Evolutionary conservation across 2,113 vertebrate species (phyloP).

Genomic region (Abramis brama): DNA sequence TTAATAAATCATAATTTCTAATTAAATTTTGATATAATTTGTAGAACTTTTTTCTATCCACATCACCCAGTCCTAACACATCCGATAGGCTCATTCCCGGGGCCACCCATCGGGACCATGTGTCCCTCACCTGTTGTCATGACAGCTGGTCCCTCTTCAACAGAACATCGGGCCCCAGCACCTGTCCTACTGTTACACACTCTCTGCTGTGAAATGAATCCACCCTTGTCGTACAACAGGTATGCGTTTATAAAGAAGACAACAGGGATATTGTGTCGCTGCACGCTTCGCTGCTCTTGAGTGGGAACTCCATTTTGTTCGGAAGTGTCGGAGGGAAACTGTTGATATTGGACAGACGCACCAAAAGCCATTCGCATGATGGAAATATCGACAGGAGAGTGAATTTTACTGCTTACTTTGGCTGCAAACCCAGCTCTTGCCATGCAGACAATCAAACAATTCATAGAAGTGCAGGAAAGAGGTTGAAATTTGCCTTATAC

Average conservation of each 20-base stretch:
- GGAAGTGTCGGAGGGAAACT: neutral
- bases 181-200: slow-evolving; percentile 19
- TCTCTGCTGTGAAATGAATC: slow-evolving; percentile 12
- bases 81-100: neutral
- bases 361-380: neutral
- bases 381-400: slow-evolving; percentile 1
- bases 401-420: neutral
- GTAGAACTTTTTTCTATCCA: neutral
- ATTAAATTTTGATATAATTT: neutral
- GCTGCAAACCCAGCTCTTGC: neutral
- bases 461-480: neutral
- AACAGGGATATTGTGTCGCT: neutral
- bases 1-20: too few relatives aligned
- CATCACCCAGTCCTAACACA: neutral
- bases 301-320: slow-evolving; percentile 1
- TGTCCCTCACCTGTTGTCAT: slow-evolving; percentile 54
- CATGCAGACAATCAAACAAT: neutral
- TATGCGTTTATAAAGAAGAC: neutral
- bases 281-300: neutral
- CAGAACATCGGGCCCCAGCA: neutral
- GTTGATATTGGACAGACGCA: neutral
- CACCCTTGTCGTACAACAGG: neutral
- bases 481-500: neutral
- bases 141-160: slow-evolving; percentile 46
- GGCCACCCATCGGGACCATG: slow-evolving; percentile 35